Base-by-base conservation (phyloP, 2,888 invertebrate genomes). In the Ernsta delagoae region DNA sequence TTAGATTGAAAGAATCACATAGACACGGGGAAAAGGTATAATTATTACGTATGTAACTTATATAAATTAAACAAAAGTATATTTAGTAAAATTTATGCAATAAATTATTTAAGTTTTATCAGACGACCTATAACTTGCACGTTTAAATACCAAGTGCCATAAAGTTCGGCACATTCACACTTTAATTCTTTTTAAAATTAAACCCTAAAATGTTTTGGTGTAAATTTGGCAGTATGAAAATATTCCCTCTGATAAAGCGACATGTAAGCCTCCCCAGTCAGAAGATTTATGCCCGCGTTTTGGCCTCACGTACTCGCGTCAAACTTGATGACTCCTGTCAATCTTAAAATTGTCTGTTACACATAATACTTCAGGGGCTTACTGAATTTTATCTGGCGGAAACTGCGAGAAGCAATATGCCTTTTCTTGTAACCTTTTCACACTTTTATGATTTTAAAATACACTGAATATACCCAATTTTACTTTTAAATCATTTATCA, bases 251-350 rank as follows among this genome's bases (percentile, higher is more conserved):
- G 31, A 16, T 62, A n/a, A 24, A 34, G 60, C 48, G 34, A 34
- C 59, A 67, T 67, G 67, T 67, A 67, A 67, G 43, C 85, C 82
- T 5, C 48, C 70, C 50, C 70, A 75, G 71, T 70, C 73, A 70
- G 73, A 89, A 90, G 90, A 91, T 91, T 92, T 90, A 91, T 88
- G 90, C 79, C 81, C 80, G 76, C 81, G 83, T 85, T 84, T 81
- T 81, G 83, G 82, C 85, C 81, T 78, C 77, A 80, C 81, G 79
- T 82, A 81, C 82, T 82, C 77, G 75, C 83, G 79, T 87, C 86
- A 83, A 79, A 79, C 80, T 79, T 82, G 85, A 88, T 86, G 87
- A 85, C 85, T 90, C 80, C 84, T 88, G 88, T 87, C 89, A 86
- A 88, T 86, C 83, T 80, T 78, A 73, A 85, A 87, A 86, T 84